A percentile compares a stretch with the other conserved stretches of the same genome.
These are phyloP conservation scores for Telenomus remus DNA, from an alignment of 1,140 invertebrate species.

Conservation along the genomic window DNA sequence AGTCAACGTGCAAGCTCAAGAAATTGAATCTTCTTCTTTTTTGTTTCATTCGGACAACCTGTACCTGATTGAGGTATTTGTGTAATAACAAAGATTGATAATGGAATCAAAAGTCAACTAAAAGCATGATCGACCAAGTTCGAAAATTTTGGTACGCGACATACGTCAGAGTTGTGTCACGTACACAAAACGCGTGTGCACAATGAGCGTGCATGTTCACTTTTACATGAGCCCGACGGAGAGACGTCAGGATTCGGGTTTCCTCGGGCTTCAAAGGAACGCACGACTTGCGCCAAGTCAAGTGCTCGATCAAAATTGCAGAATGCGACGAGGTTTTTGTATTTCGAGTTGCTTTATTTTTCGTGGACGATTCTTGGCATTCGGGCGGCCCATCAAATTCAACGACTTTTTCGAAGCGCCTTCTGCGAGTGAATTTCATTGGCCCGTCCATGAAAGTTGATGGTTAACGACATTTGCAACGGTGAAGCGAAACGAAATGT, in stretches of 20 bases:
- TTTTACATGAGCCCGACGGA: constrained; percentile 34
- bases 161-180: constrained; percentile 23
- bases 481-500: too few relatives aligned
- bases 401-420: too few relatives aligned
- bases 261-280: constrained; percentile 15
- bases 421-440: too few relatives aligned
- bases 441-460: too few relatives aligned
- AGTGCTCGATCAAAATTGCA: constrained; percentile 26
- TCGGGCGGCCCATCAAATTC: too few relatives aligned
- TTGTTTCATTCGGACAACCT: too few relatives aligned
- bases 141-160: not conserved
- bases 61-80: too few relatives aligned
- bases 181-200: constrained; percentile 7
- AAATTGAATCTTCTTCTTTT: too few relatives aligned
- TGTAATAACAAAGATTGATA: too few relatives aligned
- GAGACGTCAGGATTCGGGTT: constrained; percentile 43
- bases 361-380: not conserved
- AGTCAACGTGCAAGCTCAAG: constrained; percentile 7
- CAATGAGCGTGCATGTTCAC: constrained; percentile 20
- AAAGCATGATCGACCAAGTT: too few relatives aligned
- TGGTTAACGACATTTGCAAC: too few relatives aligned
- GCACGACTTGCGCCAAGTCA: constrained; percentile 13
- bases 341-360: not conserved
- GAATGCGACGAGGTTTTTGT: not conserved
- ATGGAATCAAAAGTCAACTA: too few relatives aligned